These are phyloP conservation scores for Leptestheria dahalacensis DNA, from an alignment of 1,140 invertebrate genomes.

Conservation along the genomic window DNA sequence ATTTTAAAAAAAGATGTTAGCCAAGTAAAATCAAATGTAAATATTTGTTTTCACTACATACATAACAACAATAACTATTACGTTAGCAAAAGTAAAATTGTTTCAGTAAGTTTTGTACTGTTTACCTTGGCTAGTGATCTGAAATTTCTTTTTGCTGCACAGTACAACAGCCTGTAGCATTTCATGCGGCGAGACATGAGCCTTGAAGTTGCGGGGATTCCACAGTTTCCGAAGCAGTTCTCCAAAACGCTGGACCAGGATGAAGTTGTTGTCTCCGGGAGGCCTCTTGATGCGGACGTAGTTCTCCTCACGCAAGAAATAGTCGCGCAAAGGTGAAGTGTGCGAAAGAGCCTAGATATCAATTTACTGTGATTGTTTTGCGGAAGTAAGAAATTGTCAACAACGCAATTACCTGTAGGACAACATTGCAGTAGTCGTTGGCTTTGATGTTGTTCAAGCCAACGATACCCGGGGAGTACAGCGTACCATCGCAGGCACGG, in stretches of 20 bases:
- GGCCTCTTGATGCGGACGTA: conserved; percentile 77
- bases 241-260: conserved; percentile 92
- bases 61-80: conserved; percentile 2
- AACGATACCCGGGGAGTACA: conserved; percentile 90
- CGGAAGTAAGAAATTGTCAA: no score
- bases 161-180: conserved; percentile 98
- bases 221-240: conserved; percentile 95
- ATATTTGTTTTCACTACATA: not conserved
- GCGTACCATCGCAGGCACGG: conserved; percentile 87
- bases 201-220: conserved; percentile 98
- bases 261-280: conserved; percentile 76
- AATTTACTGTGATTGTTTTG: conserved; percentile 6
- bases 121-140: conserved; percentile 91
- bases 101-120: conserved; percentile 3
- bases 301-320: conserved; percentile 85
- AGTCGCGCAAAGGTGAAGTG: conserved; percentile 83
- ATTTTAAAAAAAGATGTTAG: conserved; percentile 1
- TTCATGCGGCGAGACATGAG: conserved; percentile 98
- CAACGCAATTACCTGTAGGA: conserved; percentile 58
- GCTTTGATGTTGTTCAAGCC: conserved; percentile 99
- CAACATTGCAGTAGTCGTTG: conserved; percentile 98
- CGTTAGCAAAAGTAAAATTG: no score
- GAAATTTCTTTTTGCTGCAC: conserved; percentile 95
- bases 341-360: conserved; percentile 77
- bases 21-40: conserved; percentile 2